phyloP scores from a whole-genome alignment of 2,797 vertebrate species.

The Erethizon dorsatum region DNA sequence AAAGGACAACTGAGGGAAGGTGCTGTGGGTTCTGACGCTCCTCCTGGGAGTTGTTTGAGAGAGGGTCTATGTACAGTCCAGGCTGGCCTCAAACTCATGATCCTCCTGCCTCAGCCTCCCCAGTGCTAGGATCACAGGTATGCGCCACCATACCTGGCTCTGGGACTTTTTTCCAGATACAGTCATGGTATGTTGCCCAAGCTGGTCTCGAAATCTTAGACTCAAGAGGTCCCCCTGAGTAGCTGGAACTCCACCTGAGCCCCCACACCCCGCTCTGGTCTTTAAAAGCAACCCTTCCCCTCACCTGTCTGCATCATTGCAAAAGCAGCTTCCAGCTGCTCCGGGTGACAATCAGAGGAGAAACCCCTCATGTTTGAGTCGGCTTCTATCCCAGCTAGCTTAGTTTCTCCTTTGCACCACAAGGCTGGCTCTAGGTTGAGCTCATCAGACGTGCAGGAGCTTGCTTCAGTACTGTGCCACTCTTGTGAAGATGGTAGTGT shows the following conservation, averaged over 20 bases:
- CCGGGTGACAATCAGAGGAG: background rate
- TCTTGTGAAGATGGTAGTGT: background rate
- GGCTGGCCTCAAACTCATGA: background rate
- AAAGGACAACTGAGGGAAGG: background rate
- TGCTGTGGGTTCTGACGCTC: background rate
- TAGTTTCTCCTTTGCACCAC: slow-evolving; percentile 20
- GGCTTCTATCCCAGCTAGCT: background rate
- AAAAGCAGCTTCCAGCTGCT: background rate
- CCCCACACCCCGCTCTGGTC: background rate
- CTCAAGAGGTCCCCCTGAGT: background rate
- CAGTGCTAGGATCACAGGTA: background rate
- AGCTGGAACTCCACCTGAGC: background rate
- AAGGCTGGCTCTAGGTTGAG: background rate
- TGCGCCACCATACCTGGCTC: background rate
- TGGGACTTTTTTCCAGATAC: background rate
- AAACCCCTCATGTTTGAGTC: background rate
- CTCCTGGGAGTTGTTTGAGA: background rate
- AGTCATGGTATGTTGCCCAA: background rate
- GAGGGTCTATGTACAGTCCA: background rate
- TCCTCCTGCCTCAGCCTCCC: background rate
- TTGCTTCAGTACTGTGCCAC: background rate
- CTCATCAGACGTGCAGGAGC: background rate
- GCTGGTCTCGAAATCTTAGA: background rate
- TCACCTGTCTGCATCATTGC: background rate
- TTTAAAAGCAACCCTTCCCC: background rate